Evolutionary conservation across 2,113 vertebrate genomes (phyloP).

Genomic region (Danionella cerebrum): DNA sequence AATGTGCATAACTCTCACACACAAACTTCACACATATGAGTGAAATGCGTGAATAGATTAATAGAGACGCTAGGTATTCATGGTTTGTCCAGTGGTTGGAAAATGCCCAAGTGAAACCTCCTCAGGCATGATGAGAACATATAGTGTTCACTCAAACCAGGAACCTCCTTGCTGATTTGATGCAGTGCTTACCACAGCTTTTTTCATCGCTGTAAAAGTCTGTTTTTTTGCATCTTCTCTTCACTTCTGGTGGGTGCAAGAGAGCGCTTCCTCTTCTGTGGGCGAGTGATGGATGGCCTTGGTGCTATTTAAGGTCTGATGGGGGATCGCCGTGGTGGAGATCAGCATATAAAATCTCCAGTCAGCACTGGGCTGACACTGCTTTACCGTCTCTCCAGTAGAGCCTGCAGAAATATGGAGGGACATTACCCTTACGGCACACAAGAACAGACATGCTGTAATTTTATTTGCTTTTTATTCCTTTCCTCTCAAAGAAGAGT

Average conservation of each 20-base stretch:
- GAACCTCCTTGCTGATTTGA: no score
- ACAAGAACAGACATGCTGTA: constrained; percentile 21
- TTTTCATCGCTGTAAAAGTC: neutral
- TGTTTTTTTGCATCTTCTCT: neutral
- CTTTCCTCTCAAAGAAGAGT: constrained; percentile 1
- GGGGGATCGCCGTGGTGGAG: constrained; percentile 38
- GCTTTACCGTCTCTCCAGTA: constrained; percentile 41
- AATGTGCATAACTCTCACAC: no score
- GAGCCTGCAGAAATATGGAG: constrained; percentile 39
- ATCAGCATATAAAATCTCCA: constrained; percentile 47
- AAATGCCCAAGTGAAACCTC: no score
- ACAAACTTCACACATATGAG: no score
- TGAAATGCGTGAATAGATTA: no score
- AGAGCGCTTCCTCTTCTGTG: constrained; percentile 27
- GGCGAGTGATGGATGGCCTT: constrained; percentile 36
- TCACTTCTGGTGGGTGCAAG: constrained; percentile 10
- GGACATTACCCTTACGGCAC: neutral
- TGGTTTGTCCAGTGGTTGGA: no score
- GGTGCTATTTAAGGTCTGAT: constrained; percentile 39
- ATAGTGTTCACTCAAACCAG: no score
- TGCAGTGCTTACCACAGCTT: no score
- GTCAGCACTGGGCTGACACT: constrained; percentile 42
- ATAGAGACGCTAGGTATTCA: no score
- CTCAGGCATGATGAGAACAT: no score
- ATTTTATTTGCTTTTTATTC: constrained; percentile 24